Evolutionary conservation across 1,140 invertebrate genomes (phyloP).

Genomic region (Caenorhabditis briggsae): DNA sequence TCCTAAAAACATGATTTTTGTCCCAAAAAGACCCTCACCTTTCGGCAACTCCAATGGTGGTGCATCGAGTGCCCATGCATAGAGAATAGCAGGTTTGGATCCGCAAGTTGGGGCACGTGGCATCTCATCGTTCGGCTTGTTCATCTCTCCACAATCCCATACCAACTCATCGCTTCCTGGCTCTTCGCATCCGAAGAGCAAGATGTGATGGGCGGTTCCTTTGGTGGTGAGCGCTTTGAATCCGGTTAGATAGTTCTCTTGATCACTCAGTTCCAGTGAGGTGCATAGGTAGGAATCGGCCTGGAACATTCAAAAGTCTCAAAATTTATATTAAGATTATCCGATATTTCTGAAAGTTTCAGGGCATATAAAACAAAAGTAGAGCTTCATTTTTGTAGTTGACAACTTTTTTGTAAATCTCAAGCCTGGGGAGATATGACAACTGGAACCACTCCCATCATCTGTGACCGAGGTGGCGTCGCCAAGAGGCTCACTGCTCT

Average conservation of each 20-base stretch:
- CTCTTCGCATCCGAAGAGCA: slow-evolving; percentile 90
- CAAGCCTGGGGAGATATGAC: too few relatives aligned
- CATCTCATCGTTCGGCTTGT: slow-evolving; percentile 70
- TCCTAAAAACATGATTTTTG: too few relatives aligned
- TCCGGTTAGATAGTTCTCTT: slow-evolving; percentile 83
- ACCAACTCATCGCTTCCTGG: slow-evolving; percentile 86
- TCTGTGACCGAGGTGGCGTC: too few relatives aligned
- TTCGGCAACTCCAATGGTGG: slow-evolving; percentile 87
- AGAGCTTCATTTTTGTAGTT: too few relatives aligned
- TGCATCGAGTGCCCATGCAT: slow-evolving; percentile 96
- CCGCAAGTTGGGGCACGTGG: slow-evolving; percentile 74
- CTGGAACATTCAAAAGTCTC: slow-evolving; percentile 79
- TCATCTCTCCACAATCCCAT: slow-evolving; percentile 96
- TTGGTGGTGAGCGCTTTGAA: slow-evolving; percentile 93
- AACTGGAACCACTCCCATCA: too few relatives aligned
- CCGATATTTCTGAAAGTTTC: too few relatives aligned
- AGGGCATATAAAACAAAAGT: too few relatives aligned
- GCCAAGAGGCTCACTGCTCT: too few relatives aligned
- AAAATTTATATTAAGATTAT: too few relatives aligned
- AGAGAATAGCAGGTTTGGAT: slow-evolving; percentile 84
- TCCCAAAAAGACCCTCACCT: too few relatives aligned
- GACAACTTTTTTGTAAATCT: too few relatives aligned
- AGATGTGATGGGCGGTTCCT: slow-evolving; percentile 93
- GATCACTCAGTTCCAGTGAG: slow-evolving; percentile 78
- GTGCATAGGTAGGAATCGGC: slow-evolving; percentile 89